These are phyloP conservation scores for Crenichthys baileyi DNA, from an alignment of 2,797 vertebrate genomes.

Conservation along the genomic window DNA sequence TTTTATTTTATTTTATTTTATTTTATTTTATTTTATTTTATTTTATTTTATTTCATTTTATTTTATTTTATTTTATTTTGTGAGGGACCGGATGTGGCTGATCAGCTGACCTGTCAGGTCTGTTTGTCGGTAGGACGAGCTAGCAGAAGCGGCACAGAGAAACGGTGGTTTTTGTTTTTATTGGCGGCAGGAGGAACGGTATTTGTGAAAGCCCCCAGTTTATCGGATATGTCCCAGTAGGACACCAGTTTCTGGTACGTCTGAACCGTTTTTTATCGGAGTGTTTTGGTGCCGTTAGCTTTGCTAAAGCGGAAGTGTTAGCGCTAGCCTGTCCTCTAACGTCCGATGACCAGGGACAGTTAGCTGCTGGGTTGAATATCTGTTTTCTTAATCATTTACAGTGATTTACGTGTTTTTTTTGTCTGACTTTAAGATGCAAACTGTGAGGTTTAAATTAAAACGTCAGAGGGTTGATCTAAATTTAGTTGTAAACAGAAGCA, in stretches of 20 bases:
- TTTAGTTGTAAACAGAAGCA: not conserved
- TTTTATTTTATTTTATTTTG: slow-evolving; percentile 35
- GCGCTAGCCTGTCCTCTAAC: slow-evolving; percentile 34
- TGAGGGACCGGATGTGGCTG: slow-evolving; percentile 27
- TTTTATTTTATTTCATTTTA: too few relatives aligned
- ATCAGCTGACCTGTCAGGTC: slow-evolving; percentile 43
- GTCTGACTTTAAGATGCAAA: not conserved
- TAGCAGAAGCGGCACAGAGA: slow-evolving; percentile 2
- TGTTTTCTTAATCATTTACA: not conserved
- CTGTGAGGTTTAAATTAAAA: not conserved
- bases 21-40: too few relatives aligned
- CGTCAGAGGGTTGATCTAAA: not conserved
- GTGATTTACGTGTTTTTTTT: not conserved
- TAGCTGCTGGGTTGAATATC: not conserved
- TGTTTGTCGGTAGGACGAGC: slow-evolving; percentile 7
- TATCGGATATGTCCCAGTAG: slow-evolving; percentile 46
- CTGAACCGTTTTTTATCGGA: not conserved
- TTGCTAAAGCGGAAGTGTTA: slow-evolving; percentile 62
- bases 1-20: not conserved
- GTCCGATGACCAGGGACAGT: not conserved
- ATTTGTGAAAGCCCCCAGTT: fast-evolving
- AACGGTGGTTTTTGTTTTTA: not conserved
- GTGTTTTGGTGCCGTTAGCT: slow-evolving; percentile 27
- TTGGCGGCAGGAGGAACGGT: too few relatives aligned
- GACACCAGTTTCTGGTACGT: slow-evolving; percentile 35